Percentiles rank a stretch among this genome's conserved stretches.
These are phyloP conservation scores for Habropoda laboriosa DNA, from an alignment of 1,140 invertebrate species.

Conservation along the genomic window DNA sequence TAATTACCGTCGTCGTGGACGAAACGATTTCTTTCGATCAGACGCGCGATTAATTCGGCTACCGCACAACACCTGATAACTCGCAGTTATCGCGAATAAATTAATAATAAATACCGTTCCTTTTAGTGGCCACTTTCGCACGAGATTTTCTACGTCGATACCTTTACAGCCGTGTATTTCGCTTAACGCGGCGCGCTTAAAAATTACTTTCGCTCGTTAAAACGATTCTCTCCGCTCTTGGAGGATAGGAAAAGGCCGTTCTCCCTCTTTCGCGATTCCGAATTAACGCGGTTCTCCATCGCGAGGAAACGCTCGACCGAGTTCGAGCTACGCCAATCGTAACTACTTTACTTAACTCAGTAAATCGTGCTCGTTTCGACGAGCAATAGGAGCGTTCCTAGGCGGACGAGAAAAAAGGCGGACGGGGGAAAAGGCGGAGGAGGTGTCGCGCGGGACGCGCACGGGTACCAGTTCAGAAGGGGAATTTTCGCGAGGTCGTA, in stretches of 20 bases:
- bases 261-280: not conserved
- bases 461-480: constrained; percentile 14
- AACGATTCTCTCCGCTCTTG: constrained; percentile 8
- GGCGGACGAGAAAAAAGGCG: not conserved
- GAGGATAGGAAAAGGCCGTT: not conserved
- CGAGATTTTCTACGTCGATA: not conserved
- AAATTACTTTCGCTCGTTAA: constrained; percentile 43
- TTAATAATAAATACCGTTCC: constrained; percentile 15
- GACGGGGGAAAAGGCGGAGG: not conserved
- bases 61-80: not conserved
- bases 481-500: constrained; percentile 15
- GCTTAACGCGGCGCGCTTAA: constrained; percentile 1
- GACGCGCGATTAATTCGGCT: not conserved
- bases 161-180: not conserved
- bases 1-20: not conserved
- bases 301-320: not conserved
- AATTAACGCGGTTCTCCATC: not conserved
- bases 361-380: too few relatives aligned
- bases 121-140: not conserved
- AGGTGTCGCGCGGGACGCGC: not conserved
- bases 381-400: too few relatives aligned
- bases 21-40: not conserved
- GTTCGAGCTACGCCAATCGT: too few relatives aligned
- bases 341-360: too few relatives aligned
- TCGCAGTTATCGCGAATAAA: constrained; percentile 29